These are phyloP conservation scores for Borostomias antarcticus DNA, from an alignment of 2,797 vertebrate genomes.

Conservation along the genomic window DNA sequence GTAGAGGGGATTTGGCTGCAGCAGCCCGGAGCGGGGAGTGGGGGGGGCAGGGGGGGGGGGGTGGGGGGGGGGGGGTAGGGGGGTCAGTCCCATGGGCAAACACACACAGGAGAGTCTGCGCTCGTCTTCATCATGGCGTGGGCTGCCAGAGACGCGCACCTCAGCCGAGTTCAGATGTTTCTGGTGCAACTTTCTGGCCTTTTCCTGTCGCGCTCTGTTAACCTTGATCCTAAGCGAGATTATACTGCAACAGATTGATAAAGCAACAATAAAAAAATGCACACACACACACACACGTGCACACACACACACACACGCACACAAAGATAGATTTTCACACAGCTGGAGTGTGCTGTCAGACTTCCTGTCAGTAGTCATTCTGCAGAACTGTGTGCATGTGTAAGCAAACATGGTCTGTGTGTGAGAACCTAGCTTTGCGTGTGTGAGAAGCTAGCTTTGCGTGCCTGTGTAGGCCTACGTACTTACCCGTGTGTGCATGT, in stretches of 20 bases:
- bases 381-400: slow-evolving; percentile 1
- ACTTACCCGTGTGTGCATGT: not conserved
- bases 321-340: slow-evolving; percentile 31
- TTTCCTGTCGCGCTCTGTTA: slow-evolving; percentile 9
- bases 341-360: slow-evolving; percentile 31
- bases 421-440: slow-evolving; percentile 13
- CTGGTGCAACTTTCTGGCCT: not conserved
- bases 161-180: no score
- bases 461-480: not conserved
- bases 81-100: not conserved
- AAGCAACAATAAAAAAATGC: no score
- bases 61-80: not conserved
- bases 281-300: not conserved
- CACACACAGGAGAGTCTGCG: not conserved
- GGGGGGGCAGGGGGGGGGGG: slow-evolving; percentile 5
- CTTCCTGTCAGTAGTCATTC: slow-evolving; percentile 19
- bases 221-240: not conserved
- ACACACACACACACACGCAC: not conserved
- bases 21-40: no score
- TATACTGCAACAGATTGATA: not conserved
- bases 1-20: no score
- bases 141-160: no score
- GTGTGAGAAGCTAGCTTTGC: slow-evolving; percentile 30
- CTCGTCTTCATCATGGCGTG: not conserved
- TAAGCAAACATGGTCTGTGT: slow-evolving; percentile 19